These are phyloP conservation scores for Ctenoplectra terminalis DNA, from an alignment of 1,140 invertebrate genomes.

Conservation along the genomic window DNA sequence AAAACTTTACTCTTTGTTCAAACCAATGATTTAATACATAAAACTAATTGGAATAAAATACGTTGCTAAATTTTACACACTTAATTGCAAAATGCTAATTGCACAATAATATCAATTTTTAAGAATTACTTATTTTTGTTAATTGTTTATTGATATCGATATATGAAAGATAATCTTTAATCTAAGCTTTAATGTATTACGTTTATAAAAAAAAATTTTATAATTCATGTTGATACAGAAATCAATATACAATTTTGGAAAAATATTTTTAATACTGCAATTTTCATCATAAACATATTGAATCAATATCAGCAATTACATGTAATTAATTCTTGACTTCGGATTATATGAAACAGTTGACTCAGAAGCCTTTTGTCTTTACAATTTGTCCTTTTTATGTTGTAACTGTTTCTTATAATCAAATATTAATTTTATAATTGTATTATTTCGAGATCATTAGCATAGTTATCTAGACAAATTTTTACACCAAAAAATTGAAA, in stretches of 20 bases:
- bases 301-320: constrained; percentile 13
- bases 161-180: constrained; percentile 7
- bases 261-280: constrained; percentile 29
- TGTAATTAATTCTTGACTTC: not conserved
- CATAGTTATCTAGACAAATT: not conserved
- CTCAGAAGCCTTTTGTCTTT: not conserved
- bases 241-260: not conserved
- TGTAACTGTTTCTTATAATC: constrained; percentile 1
- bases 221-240: constrained; percentile 1
- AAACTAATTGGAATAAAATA: constrained; percentile 20
- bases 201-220: constrained; percentile 11
- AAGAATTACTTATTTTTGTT: not conserved
- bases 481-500: not conserved
- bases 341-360: constrained; percentile 18
- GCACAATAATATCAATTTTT: not conserved
- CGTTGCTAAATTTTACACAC: not conserved
- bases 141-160: not conserved
- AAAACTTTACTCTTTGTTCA: constrained; percentile 4
- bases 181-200: not conserved
- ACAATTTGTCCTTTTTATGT: not conserved
- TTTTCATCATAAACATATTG: constrained; percentile 4
- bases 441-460: constrained; percentile 22
- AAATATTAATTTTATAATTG: not conserved
- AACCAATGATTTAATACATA: not conserved
- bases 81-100: constrained; percentile 12